Percentiles rank a stretch among this genome's conserved stretches.
phyloP scores from a whole-genome alignment of 2,797 vertebrate genomes.

The Hydrolagus colliei region DNA sequence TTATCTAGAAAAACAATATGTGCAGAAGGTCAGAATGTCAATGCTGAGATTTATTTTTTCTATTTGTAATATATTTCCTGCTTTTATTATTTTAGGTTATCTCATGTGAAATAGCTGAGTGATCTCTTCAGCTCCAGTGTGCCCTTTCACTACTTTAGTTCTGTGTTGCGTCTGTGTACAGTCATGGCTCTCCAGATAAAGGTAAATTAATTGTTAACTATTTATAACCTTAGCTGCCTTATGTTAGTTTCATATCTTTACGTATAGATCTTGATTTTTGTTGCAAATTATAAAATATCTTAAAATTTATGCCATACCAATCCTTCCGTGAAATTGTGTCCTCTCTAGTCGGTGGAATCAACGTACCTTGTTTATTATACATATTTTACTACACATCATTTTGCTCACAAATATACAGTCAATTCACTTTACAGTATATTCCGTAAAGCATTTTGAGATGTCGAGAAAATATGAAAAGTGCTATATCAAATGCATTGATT shows the following conservation, averaged over 20 bases:
- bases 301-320: neutral
- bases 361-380: too few species aligned
- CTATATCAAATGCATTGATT: too few species aligned
- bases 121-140: neutral
- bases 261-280: neutral
- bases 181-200: neutral
- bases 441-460: too few species aligned
- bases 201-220: neutral
- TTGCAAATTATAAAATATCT: neutral
- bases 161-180: neutral
- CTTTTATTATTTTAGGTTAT: constrained; percentile 3
- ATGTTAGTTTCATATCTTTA: neutral
- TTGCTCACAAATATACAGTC: too few species aligned
- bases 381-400: too few species aligned
- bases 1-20: neutral
- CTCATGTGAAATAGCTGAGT: neutral
- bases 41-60: neutral
- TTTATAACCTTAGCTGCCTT: neutral
- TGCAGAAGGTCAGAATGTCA: neutral
- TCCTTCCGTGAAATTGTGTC: too few species aligned
- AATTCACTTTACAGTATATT: too few species aligned
- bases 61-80: neutral
- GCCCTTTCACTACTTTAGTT: neutral
- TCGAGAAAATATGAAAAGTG: too few species aligned
- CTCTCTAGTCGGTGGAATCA: too few species aligned